A percentile compares a stretch with the other conserved stretches of the same genome.
Evolutionary conservation across 2,888 invertebrate species (phyloP).

Genomic region (Melinaea menophilus): DNA sequence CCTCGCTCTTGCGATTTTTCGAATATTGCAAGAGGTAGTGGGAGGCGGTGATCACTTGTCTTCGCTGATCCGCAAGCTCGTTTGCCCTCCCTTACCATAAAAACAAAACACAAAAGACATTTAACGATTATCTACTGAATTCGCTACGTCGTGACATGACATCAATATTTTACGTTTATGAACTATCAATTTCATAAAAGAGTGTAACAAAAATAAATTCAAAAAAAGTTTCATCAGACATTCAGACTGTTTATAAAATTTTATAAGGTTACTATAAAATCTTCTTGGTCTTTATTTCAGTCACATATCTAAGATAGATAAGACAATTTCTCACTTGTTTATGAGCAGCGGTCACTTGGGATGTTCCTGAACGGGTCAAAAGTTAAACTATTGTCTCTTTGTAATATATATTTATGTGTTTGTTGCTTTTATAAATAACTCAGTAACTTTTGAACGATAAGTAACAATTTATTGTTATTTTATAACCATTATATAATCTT

Average conservation of each 20-base stretch:
- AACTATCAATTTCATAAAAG: background rate
- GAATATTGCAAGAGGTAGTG: too few relatives aligned
- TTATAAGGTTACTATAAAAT: constrained; percentile 25
- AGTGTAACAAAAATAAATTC: constrained; percentile 13
- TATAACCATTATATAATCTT: too few relatives aligned
- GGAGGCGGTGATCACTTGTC: too few relatives aligned
- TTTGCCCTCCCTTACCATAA: background rate
- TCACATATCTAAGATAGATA: constrained; percentile 20
- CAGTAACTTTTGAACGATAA: background rate
- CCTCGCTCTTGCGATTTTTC: too few relatives aligned
- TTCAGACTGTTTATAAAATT: constrained; percentile 29
- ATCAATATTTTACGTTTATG: constrained; percentile 1
- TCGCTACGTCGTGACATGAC: background rate
- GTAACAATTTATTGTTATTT: too few relatives aligned
- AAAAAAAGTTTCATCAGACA: too few relatives aligned
- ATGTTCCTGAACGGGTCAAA: constrained; percentile 1
- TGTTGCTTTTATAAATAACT: too few relatives aligned
- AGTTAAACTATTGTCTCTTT: background rate
- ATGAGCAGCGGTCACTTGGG: constrained; percentile 20
- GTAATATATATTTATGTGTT: too few relatives aligned
- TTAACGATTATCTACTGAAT: too few relatives aligned
- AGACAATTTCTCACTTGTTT: constrained; percentile 16
- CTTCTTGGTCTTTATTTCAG: constrained; percentile 17
- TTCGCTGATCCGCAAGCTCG: too few relatives aligned
- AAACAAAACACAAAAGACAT: background rate